Evolutionary conservation across 2,113 vertebrate genomes (phyloP).

Genomic region (Stercorarius parasiticus): DNA sequence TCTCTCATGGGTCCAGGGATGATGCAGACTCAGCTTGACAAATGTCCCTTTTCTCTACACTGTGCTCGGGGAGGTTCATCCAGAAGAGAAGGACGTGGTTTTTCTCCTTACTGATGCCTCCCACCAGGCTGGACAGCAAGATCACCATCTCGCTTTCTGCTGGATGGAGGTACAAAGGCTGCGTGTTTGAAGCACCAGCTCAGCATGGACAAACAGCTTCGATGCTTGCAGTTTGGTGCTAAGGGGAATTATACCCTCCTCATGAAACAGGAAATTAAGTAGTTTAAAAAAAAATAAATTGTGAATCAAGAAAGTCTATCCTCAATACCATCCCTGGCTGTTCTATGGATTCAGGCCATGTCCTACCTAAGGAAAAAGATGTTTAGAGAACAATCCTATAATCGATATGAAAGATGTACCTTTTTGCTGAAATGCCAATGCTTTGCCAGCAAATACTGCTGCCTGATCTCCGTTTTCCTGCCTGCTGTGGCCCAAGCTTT

Average conservation of each 20-base stretch:
- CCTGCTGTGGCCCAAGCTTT: neutral
- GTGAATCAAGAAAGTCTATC: neutral
- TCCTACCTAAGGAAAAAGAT: neutral
- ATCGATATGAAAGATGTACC: neutral
- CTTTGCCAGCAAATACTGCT: neutral
- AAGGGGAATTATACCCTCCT: neutral
- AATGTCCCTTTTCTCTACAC: neutral
- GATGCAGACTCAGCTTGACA: accelerated
- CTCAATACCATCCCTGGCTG: neutral
- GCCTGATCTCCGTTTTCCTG: neutral
- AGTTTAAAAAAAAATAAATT: neutral
- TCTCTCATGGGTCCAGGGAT: too few species aligned
- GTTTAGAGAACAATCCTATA: neutral
- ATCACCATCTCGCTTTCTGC: neutral
- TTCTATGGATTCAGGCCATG: neutral
- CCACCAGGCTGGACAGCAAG: neutral
- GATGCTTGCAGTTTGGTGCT: neutral
- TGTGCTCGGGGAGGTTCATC: neutral
- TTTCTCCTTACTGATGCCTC: neutral
- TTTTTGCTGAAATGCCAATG: neutral
- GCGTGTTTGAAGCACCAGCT: neutral
- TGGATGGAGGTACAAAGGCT: neutral
- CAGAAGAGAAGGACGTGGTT: neutral
- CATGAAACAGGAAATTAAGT: neutral
- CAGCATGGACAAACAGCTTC: neutral